phyloP scores from a whole-genome alignment of 2,113 vertebrate species.

The Scatophagus argus region DNA sequence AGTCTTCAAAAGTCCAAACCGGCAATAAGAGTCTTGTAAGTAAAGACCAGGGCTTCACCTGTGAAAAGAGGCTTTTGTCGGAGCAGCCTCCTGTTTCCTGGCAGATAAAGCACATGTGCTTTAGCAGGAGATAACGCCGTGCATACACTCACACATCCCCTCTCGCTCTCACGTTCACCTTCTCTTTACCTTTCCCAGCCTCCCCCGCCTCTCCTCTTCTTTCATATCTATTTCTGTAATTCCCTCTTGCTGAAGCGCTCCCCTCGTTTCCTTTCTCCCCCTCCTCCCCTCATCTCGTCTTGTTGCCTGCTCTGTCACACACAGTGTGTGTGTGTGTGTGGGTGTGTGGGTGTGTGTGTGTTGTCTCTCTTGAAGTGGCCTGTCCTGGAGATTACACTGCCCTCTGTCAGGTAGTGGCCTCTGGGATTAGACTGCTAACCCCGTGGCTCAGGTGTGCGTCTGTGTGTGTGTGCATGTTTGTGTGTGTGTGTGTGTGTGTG shows the following conservation, averaged over 20 bases:
- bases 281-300: neutral
- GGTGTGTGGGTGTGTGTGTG: slow-evolving; percentile 42
- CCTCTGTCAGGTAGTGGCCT: slow-evolving; percentile 49
- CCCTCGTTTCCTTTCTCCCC: neutral
- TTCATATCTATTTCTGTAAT: slow-evolving; percentile 71
- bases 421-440: slow-evolving; percentile 50
- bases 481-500: slow-evolving; percentile 16
- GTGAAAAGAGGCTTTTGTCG: slow-evolving; percentile 72
- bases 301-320: no score
- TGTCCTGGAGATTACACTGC: slow-evolving; percentile 53
- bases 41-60: slow-evolving; percentile 67
- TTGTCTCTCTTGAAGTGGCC: slow-evolving; percentile 45
- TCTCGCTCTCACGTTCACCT: slow-evolving; percentile 43
- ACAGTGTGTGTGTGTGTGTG: slow-evolving; percentile 38
- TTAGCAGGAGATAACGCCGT: slow-evolving; percentile 58
- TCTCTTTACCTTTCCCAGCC: slow-evolving; percentile 51
- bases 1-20: slow-evolving; percentile 67
- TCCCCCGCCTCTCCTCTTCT: slow-evolving; percentile 27
- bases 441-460: neutral
- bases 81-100: slow-evolving; percentile 65
- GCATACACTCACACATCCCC: slow-evolving; percentile 44
- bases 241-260: slow-evolving; percentile 49
- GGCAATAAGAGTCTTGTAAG: slow-evolving; percentile 70
- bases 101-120: slow-evolving; percentile 76
- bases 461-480: slow-evolving; percentile 13